These are phyloP conservation scores for Phallusia fumigata DNA, from an alignment of 23 tunicate genomes.

Conservation along the genomic window DNA sequence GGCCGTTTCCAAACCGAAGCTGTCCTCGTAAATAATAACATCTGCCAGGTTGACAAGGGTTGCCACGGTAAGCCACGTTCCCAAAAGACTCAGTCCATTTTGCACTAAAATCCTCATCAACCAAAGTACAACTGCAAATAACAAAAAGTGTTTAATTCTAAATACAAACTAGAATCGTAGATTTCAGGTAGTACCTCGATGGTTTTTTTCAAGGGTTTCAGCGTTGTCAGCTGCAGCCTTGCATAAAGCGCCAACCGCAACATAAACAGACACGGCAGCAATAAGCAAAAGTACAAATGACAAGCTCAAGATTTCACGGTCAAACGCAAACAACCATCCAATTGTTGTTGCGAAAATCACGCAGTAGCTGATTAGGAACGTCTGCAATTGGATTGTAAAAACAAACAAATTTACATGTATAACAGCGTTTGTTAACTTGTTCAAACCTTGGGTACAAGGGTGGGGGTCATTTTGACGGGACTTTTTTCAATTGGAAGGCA, in stretches of 20 bases:
- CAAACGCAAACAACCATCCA: slow-evolving; percentile 81
- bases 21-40: slow-evolving; percentile 52
- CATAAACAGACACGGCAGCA: slow-evolving; percentile 34
- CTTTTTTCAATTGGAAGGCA: slow-evolving; percentile 43
- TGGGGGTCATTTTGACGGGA: slow-evolving; percentile 40
- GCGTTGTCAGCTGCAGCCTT: slow-evolving; percentile 39
- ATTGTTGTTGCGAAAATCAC: neutral
- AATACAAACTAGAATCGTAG: neutral
- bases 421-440: neutral
- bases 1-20: slow-evolving; percentile 33
- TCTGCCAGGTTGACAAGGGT: slow-evolving; percentile 33
- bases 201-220: neutral
- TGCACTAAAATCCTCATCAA: slow-evolving; percentile 44
- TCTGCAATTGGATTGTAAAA: neutral
- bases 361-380: neutral
- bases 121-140: slow-evolving; percentile 34
- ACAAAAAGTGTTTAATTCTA: neutral
- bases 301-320: slow-evolving; percentile 55
- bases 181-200: neutral
- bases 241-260: slow-evolving; percentile 49
- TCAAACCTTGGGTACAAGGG: slow-evolving; percentile 33
- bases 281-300: slow-evolving; percentile 40
- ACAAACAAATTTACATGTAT: too few species aligned
- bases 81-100: slow-evolving; percentile 47
- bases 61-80: slow-evolving; percentile 54